Evolutionary conservation across 2,888 invertebrate genomes (phyloP).

Genomic region (Odontothrips loti): DNA sequence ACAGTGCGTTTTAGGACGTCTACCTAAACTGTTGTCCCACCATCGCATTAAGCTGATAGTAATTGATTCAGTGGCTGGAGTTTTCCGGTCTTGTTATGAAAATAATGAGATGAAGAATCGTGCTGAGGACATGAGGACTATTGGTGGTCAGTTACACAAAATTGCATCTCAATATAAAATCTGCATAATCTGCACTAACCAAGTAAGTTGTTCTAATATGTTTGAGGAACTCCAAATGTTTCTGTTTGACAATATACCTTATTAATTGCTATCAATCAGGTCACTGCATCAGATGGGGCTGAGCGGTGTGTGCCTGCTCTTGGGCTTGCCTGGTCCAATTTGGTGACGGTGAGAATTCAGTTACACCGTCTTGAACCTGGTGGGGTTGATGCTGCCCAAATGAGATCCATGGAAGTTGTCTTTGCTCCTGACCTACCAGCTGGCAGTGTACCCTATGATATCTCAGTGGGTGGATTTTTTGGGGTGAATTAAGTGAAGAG

Average conservation of each 20-base stretch:
- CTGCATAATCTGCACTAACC: conserved; percentile 66
- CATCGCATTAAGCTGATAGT: conserved; percentile 59
- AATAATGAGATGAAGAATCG: conserved; percentile 51
- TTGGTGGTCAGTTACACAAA: conserved; percentile 55
- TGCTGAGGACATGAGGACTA: conserved; percentile 54
- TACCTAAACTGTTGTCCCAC: conserved; percentile 53
- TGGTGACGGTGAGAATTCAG: conserved; percentile 57
- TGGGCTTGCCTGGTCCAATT: conserved; percentile 63
- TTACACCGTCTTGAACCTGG: conserved; percentile 43
- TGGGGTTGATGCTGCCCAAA: conserved; percentile 35
- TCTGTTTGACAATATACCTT: not conserved
- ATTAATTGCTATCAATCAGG: conserved; percentile 35
- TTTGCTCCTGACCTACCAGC: conserved; percentile 57
- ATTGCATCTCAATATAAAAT: conserved; percentile 54
- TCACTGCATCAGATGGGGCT: conserved; percentile 36
- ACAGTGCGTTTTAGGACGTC: conserved; percentile 51
- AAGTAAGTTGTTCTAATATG: conserved; percentile 51
- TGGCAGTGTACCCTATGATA: conserved; percentile 50
- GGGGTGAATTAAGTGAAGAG: conserved; percentile 23
- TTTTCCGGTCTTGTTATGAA: conserved; percentile 58
- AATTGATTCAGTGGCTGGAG: conserved; percentile 70
- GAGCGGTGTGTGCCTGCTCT: conserved; percentile 53
- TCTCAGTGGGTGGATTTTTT: conserved; percentile 49
- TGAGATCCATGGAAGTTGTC: conserved; percentile 45
- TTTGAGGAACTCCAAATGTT: conserved; percentile 30